phyloP scores from a whole-genome alignment of 2,113 vertebrate genomes.

The Actenoides hombroni region DNA sequence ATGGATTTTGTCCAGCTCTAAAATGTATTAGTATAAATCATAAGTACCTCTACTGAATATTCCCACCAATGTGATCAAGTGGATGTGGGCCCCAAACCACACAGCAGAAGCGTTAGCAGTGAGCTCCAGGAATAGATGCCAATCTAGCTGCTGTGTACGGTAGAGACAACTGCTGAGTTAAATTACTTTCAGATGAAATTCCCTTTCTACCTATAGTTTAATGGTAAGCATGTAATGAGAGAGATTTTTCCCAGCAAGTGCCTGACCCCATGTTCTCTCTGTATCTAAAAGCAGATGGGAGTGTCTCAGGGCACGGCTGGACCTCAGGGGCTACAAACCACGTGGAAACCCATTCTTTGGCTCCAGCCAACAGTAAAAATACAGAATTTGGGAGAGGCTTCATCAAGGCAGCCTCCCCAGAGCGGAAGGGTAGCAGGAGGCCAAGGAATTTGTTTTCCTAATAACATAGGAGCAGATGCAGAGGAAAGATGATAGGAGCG shows the following conservation, averaged over 20 bases:
- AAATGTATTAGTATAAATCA: background rate
- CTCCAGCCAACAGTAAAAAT: background rate
- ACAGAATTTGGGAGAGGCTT: background rate
- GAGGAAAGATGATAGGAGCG: background rate
- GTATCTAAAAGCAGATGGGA: background rate
- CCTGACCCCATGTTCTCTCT: background rate
- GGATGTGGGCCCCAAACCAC: background rate
- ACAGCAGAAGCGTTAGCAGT: background rate
- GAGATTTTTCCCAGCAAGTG: background rate
- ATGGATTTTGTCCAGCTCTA: slow-evolving; percentile 3
- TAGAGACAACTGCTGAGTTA: background rate
- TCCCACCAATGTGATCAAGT: background rate
- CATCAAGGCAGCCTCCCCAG: background rate
- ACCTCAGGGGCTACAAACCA: background rate
- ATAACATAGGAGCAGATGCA: background rate
- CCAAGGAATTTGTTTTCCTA: background rate
- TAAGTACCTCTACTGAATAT: background rate
- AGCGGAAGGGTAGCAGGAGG: background rate
- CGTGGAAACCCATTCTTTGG: background rate
- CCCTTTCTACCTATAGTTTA: background rate
- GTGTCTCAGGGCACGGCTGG: background rate
- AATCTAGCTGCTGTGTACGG: background rate
- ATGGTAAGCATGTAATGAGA: background rate
- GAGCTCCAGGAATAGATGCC: slow-evolving; percentile 15
- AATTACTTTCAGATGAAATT: slow-evolving; percentile 21